These are phyloP conservation scores for Cataglyphis albicans DNA, from an alignment of 2,888 invertebrate genomes.

Conservation along the genomic window DNA sequence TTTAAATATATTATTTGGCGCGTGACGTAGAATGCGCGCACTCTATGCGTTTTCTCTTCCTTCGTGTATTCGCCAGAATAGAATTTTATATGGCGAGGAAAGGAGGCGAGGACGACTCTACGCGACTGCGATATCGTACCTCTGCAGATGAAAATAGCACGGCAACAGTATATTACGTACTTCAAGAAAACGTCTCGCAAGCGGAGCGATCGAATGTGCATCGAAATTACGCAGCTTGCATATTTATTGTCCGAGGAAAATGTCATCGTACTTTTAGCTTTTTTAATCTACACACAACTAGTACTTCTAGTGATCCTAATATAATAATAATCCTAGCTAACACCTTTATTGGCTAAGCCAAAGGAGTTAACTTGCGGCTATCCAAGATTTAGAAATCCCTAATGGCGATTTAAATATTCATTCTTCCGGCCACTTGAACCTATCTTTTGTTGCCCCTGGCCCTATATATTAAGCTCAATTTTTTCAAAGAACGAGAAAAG, in stretches of 20 bases:
- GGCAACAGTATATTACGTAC: conserved; percentile 35
- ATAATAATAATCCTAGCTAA: neutral
- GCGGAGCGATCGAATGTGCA: conserved; percentile 25
- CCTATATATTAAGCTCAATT: no score
- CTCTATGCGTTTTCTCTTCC: conserved; percentile 31
- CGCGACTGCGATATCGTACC: conserved; percentile 30
- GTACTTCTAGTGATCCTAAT: neutral
- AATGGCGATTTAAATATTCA: no score
- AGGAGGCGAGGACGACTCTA: conserved; percentile 34
- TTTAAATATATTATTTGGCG: conserved; percentile 55
- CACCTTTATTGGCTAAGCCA: neutral
- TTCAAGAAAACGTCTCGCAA: conserved; percentile 19
- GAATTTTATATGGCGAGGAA: conserved; percentile 55
- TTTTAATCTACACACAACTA: neutral
- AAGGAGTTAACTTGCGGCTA: neutral
- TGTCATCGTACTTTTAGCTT: neutral
- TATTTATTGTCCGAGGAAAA: neutral
- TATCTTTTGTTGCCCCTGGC: no score
- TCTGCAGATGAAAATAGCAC: conserved; percentile 41
- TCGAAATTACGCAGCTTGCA: conserved; percentile 15
- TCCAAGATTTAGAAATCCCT: neutral
- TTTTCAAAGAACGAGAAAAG: no score
- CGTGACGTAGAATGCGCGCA: conserved; percentile 44
- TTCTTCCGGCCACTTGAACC: no score
- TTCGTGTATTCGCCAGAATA: conserved; percentile 42